Conservation (phyloP, 1,140 invertebrate genomes). For the Cyrtorhinus lividipennis region DNA sequence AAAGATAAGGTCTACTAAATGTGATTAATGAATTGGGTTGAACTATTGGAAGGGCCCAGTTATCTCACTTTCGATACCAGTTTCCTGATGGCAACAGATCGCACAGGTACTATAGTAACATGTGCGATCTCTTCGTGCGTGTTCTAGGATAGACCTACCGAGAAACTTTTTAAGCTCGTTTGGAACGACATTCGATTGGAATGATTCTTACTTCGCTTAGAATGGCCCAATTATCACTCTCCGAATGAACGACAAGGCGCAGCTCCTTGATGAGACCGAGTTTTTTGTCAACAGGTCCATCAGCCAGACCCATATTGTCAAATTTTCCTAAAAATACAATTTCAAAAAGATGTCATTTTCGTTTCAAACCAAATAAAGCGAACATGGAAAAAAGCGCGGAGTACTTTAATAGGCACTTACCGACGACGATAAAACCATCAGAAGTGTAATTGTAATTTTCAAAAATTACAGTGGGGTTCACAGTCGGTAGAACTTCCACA, state of each 20-base stretch:
- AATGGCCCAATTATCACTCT: conserved; percentile 80
- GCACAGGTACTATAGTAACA: neutral
- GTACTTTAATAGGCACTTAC: too few relatives aligned
- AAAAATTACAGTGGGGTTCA: conserved; percentile 30
- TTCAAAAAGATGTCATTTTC: too few relatives aligned
- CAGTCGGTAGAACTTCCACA: conserved; percentile 57
- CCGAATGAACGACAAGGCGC: conserved; percentile 57
- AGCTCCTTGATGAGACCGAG: conserved; percentile 54
- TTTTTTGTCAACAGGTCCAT: conserved; percentile 47
- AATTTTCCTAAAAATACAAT: conserved; percentile 42
- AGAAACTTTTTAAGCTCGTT: too few relatives aligned
- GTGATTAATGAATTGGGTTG: neutral
- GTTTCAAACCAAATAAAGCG: too few relatives aligned
- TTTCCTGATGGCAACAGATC: neutral
- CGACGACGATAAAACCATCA: conserved; percentile 56
- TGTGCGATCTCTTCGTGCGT: too few relatives aligned
- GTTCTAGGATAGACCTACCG: too few relatives aligned
- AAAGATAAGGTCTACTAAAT: too few relatives aligned
- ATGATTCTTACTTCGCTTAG: conserved; percentile 59
- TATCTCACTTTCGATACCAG: neutral
- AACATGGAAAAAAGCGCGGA: too few relatives aligned
- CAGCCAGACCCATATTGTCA: conserved; percentile 61
- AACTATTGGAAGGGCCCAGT: neutral
- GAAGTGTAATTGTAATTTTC: conserved; percentile 43
- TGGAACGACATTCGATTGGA: neutral